Conservation (phyloP, 2,797 vertebrate species). For the Agapornis canus region DNA sequence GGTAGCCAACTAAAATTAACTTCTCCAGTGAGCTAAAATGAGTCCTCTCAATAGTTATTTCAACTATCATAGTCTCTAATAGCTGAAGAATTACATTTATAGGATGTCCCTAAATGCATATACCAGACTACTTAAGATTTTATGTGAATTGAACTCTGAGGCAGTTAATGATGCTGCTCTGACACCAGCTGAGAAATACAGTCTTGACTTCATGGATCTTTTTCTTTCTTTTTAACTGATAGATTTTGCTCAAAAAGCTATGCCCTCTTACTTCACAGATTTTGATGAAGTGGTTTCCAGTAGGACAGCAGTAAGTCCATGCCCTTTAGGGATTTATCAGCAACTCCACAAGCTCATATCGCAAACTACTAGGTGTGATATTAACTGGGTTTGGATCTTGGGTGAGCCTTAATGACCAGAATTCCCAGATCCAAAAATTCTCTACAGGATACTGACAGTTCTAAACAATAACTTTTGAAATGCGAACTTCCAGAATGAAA, state of each 20-base stretch:
- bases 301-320: neutral
- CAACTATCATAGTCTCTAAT: neutral
- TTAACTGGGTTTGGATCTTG: neutral
- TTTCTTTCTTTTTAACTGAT: neutral
- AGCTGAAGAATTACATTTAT: neutral
- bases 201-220: neutral
- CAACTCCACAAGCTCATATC: rapidly evolving
- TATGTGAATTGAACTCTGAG: neutral
- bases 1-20: neutral
- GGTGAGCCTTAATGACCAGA: neutral
- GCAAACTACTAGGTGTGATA: neutral
- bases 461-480: neutral
- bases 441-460: neutral
- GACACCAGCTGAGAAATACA: neutral
- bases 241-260: neutral
- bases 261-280: neutral
- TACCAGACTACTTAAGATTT: neutral
- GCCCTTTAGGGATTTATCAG: neutral
- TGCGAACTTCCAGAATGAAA: neutral
- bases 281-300: neutral
- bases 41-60: neutral
- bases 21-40: neutral
- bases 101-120: neutral
- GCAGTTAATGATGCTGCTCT: neutral
- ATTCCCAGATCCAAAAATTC: neutral